Percentiles rank a stretch among this genome's conserved stretches.
Evolutionary conservation across 2,797 vertebrate genomes (phyloP).

Genomic region (Helarctos malayanus): DNA sequence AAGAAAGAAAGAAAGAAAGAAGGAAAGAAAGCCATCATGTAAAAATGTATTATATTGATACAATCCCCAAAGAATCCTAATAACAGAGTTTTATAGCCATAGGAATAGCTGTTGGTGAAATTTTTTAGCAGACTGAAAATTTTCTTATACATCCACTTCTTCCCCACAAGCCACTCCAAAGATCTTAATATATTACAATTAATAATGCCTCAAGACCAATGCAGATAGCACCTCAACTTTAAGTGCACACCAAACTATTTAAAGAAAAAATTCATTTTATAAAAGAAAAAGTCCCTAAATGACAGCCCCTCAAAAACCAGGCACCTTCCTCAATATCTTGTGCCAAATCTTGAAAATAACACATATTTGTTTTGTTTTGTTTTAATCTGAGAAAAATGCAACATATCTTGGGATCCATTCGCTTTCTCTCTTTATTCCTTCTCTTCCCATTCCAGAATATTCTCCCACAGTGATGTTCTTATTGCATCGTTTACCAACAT

Average conservation of each 20-base stretch:
- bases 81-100: constrained; percentile 69
- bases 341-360: neutral
- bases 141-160: constrained; percentile 33
- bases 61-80: constrained; percentile 70
- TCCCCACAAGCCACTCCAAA: neutral
- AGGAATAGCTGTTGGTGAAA: constrained; percentile 80
- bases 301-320: neutral
- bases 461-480: neutral
- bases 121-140: constrained; percentile 75
- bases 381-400: neutral
- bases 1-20: rapidly evolving
- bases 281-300: neutral
- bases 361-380: neutral
- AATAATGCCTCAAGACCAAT: neutral
- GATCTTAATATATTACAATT: constrained; percentile 13
- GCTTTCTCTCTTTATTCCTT: neutral
- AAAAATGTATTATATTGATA: constrained; percentile 67
- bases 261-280: neutral
- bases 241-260: neutral
- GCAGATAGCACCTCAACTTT: neutral
- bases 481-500: neutral
- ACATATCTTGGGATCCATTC: neutral
- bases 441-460: neutral
- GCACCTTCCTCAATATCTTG: neutral
- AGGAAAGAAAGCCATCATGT: neutral